Base-by-base conservation (phyloP, 2,797 vertebrate genomes). In the Centropyge bicolor region DNA sequence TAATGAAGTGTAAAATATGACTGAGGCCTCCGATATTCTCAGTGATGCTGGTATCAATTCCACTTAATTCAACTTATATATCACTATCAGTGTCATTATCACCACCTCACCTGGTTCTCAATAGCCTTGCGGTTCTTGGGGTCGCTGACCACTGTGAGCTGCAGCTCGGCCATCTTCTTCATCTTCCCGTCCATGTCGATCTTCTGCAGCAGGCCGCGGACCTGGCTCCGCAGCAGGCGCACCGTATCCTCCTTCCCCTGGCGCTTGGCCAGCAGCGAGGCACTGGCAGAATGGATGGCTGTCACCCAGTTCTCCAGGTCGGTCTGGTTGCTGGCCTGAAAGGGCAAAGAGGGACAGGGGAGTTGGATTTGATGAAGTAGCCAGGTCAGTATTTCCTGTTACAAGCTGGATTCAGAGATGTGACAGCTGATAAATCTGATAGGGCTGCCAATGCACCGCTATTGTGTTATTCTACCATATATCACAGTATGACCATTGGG, bases 301-400 rank as follows among this genome's bases (percentile, higher is more conserved):
- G 98, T 99, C 90, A 98, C 95, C 98, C 98, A 99, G 93, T 98
- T 99, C 86, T 99, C 98, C 88, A 99, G 93, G 83, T 99, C 98
- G 0, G 97, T 98, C 91, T 98, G 98, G 93, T 97, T 98, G 55
- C 95, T 97, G 11, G 97, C 97, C 98, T 99, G 75, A 46, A 75
- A 64, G n/a, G 27, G 17, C 16, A 62, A 59, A 56, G 31, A 55
- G 40, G 48, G 59, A 76, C 38, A 67, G 14, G 27, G 13, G 45
- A 48, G 49, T 61, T 71, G 5, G 16, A 78, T 76, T 56, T 54
- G 35, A 74, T 81, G 40, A 75, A 86, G 68, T 11, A 9, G 49
- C 4, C 16, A 61, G 31, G 24, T 22, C 22, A 68, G 61, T 31
- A 62, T 72, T 70, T 66, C 40, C 51, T 0, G 5, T 54, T 59